Evolutionary conservation across 2,888 invertebrate species (phyloP).

Genomic region (Pheosia gnoma): DNA sequence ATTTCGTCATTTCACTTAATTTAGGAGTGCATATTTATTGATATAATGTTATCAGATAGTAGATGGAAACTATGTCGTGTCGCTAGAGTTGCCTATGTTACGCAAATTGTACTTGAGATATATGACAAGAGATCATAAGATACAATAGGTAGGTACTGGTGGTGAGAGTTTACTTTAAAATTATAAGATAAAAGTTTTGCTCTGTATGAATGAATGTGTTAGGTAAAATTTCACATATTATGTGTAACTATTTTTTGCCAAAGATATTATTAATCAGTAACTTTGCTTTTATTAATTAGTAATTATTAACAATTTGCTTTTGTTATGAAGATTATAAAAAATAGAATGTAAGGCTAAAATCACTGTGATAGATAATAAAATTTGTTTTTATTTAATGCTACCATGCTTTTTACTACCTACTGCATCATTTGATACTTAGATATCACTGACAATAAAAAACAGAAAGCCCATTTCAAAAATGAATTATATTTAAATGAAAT

Average conservation of each 20-base stretch:
- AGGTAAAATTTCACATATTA: not conserved
- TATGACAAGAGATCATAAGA: slow-evolving; percentile 1
- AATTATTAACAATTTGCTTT: not conserved
- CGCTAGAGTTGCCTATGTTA: not conserved
- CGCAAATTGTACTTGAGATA: slow-evolving; percentile 1
- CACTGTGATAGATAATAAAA: slow-evolving; percentile 67
- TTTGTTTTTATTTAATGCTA: slow-evolving; percentile 40
- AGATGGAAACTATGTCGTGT: not conserved
- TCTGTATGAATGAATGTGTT: not conserved
- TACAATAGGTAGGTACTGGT: not conserved
- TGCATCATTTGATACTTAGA: not conserved
- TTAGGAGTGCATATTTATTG: not conserved
- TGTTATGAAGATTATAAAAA: not conserved
- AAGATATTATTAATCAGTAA: slow-evolving; percentile 42
- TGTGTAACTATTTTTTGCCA: slow-evolving; percentile 36
- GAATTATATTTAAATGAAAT: slow-evolving; percentile 79
- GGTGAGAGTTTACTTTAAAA: not conserved
- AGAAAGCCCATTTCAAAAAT: slow-evolving; percentile 54
- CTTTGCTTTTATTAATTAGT: slow-evolving; percentile 18
- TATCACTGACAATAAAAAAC: not conserved
- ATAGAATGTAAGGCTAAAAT: slow-evolving; percentile 37
- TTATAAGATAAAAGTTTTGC: no score
- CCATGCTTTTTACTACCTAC: slow-evolving; percentile 9
- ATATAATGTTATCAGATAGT: not conserved
- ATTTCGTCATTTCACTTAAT: not conserved